Percentiles rank a stretch among this genome's conserved stretches.
These are phyloP conservation scores for Phthorimaea operculella DNA, from an alignment of 1,140 invertebrate species.

Conservation along the genomic window DNA sequence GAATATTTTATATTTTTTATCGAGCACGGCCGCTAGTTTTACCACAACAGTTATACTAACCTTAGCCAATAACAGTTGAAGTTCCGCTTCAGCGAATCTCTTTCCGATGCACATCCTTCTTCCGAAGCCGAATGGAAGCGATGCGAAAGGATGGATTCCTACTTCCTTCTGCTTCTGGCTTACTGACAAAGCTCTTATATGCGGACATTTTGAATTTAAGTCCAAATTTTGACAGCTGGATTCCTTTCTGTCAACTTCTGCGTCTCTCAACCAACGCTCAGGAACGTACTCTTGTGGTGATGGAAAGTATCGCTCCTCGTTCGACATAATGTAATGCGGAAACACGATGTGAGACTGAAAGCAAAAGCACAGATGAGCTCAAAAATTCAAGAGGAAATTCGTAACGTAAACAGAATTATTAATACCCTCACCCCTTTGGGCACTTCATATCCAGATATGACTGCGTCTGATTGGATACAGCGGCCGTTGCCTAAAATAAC, in stretches of 20 bases:
- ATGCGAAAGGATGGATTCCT: constrained; percentile 77
- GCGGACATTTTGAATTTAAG: constrained; percentile 4
- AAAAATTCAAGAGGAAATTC: neutral
- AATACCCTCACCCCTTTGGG: constrained; percentile 83
- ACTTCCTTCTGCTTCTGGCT: constrained; percentile 47
- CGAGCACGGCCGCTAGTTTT: too few species aligned
- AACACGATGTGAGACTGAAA: constrained; percentile 84
- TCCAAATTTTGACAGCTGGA: constrained; percentile 7
- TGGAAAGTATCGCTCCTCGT: constrained; percentile 75
- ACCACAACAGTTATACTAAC: too few species aligned
- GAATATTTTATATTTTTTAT: too few species aligned
- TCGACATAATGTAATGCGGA: constrained; percentile 83
- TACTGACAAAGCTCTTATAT: constrained; percentile 23
- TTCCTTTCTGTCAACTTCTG: constrained; percentile 14
- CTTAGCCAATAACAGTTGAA: constrained; percentile 76
- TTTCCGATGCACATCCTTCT: constrained; percentile 84
- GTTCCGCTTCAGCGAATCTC: constrained; percentile 83
- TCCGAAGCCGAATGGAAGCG: constrained; percentile 85
- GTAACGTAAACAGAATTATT: constrained; percentile 7
- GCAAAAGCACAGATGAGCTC: neutral
- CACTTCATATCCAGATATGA: constrained; percentile 84
- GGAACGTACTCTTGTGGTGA: constrained; percentile 76
- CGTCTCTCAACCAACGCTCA: constrained; percentile 77
- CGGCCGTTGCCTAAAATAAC: constrained; percentile 89
- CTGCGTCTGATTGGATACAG: constrained; percentile 80